Conservation (phyloP, 2,888 invertebrate genomes). For the Dermolepida albohirtum region DNA sequence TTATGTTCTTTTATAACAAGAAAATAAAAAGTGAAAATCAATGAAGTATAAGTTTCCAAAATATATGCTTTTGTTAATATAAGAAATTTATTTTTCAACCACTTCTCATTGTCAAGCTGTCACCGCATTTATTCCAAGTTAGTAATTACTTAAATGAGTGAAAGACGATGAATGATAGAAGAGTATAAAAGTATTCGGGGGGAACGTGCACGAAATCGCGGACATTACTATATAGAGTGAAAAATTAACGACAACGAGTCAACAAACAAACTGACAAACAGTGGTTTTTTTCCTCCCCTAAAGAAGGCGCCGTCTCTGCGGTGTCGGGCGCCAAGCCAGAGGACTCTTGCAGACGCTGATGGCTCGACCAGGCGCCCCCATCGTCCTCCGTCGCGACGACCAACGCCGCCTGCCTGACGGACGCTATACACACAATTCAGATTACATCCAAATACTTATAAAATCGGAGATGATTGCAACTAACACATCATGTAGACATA, state of each 20-base stretch:
- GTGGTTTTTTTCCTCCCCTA: constrained; percentile 53
- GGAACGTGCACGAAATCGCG: constrained; percentile 42
- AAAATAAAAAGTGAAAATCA: no score
- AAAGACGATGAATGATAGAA: constrained; percentile 21
- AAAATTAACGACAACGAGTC: constrained; percentile 62
- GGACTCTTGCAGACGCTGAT: constrained; percentile 64
- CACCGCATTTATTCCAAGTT: neutral
- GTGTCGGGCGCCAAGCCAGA: constrained; percentile 67
- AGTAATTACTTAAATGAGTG: constrained; percentile 26
- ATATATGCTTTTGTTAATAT: no score
- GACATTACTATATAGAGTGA: constrained; percentile 48
- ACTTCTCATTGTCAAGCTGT: neutral
- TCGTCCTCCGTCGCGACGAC: constrained; percentile 54
- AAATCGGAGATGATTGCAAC: constrained; percentile 58
- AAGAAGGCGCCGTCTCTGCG: constrained; percentile 55
- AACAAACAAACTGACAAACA: constrained; percentile 61
- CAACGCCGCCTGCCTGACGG: constrained; percentile 61
- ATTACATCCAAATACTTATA: constrained; percentile 57
- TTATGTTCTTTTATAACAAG: no score
- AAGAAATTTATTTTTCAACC: neutral
- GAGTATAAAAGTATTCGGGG: constrained; percentile 18
- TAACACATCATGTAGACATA: constrained; percentile 51
- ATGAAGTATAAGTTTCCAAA: no score
- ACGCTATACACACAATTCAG: constrained; percentile 52
- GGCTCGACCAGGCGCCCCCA: constrained; percentile 71